These are phyloP conservation scores for Athalia circularis DNA, from an alignment of 2,888 invertebrate species.

Conservation along the genomic window DNA sequence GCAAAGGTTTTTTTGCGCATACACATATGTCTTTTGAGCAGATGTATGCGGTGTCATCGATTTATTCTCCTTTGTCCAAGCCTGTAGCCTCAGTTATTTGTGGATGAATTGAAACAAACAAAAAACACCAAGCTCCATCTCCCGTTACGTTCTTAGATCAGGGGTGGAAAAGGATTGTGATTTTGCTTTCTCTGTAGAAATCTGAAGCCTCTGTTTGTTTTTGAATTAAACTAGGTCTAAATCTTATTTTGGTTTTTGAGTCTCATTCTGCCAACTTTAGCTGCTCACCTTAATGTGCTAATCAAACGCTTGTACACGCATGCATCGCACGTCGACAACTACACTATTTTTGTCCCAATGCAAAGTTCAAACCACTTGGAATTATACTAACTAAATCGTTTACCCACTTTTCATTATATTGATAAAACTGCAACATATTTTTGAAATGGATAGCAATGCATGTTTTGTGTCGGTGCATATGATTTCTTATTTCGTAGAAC, in stretches of 20 bases:
- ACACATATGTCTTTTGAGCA: neutral
- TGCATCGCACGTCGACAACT: too few relatives aligned
- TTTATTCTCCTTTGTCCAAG: neutral
- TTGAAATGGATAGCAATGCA: too few relatives aligned
- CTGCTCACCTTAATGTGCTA: too few relatives aligned
- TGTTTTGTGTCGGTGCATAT: too few relatives aligned
- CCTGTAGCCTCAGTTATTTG: neutral
- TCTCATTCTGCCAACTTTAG: too few relatives aligned
- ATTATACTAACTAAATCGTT: too few relatives aligned
- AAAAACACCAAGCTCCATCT: neutral
- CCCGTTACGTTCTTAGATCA: neutral
- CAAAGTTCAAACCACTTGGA: too few relatives aligned
- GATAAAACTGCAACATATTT: too few relatives aligned
- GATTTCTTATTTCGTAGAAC: too few relatives aligned
- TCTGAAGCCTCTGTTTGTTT: neutral
- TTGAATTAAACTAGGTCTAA: neutral
- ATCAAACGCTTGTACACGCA: too few relatives aligned
- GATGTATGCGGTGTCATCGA: neutral
- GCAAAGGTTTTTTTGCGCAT: conserved; percentile 7
- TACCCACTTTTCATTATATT: too few relatives aligned
- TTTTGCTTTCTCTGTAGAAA: neutral
- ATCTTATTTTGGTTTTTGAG: neutral
- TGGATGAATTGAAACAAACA: neutral
- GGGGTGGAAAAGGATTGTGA: neutral
- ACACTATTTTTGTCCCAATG: too few relatives aligned